Conservation (phyloP, 2,113 vertebrate species). For the Amphilophus citrinellus region DNA sequence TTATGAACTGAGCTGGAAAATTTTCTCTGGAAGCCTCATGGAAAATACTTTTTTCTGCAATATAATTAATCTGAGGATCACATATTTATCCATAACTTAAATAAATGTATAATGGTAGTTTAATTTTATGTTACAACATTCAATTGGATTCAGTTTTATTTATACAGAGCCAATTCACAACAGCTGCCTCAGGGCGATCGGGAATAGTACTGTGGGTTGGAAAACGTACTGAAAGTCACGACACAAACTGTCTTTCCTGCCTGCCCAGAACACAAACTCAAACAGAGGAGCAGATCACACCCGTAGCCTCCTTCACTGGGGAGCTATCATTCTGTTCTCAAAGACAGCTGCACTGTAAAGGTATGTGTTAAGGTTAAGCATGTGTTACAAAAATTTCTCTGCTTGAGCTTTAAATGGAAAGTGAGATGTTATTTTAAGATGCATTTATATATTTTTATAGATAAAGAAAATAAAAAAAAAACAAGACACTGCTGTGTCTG, state of each 20-base stretch:
- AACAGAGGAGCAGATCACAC: slow-evolving; percentile 24
- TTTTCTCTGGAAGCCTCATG: neutral
- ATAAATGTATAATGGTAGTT: neutral
- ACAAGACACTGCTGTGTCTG: neutral
- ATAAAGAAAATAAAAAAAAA: neutral
- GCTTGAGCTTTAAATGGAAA: slow-evolving; percentile 26
- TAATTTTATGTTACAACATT: neutral
- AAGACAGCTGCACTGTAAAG: slow-evolving; percentile 66
- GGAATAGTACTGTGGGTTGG: neutral
- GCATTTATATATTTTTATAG: neutral
- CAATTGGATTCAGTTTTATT: neutral
- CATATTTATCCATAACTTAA: neutral
- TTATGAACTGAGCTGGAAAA: neutral
- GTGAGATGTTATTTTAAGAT: neutral
- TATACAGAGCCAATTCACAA: neutral
- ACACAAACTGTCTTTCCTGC: slow-evolving; percentile 23
- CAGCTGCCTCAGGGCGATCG: neutral
- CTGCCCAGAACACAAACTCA: slow-evolving; percentile 16
- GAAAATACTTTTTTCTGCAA: neutral
- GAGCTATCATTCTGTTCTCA: slow-evolving; percentile 44
- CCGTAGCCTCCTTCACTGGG: slow-evolving; percentile 32
- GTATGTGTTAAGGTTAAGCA: slow-evolving; percentile 51
- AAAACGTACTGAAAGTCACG: slow-evolving; percentile 2
- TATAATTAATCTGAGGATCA: neutral
- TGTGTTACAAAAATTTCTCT: slow-evolving; percentile 43